Evolutionary conservation across 2,888 invertebrate species (phyloP), one percentile per base, ranked within the genome.

Genomic region (Hecatera dysodea): DNA sequence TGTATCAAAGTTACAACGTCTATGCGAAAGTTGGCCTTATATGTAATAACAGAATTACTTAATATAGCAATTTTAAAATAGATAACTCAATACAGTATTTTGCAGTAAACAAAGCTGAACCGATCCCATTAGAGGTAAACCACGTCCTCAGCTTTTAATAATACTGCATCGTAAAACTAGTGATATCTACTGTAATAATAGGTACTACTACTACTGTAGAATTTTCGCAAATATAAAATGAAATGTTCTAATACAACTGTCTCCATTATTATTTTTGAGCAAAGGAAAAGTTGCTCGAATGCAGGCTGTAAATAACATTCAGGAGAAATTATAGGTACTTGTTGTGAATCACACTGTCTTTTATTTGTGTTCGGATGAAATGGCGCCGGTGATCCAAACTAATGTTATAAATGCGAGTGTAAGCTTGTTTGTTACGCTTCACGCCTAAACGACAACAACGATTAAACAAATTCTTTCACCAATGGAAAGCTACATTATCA

Each of bases 11-110:
- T 72, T 48, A 72, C 27, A 44, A 33, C 27, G 12, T 67, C 33
- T 42, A 33, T 22, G 36, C 27, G 9, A 50, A 76, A 67, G 48
- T 76, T 77, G 69, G 68, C 69, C 56, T 50, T 29, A 50, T 56
- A n/a, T n/a, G n/a, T n/a, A 76, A 76, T 72, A 76, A 67, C 56
- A 76, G 15, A 48, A 17, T 72, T 46, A 22, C 17, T 39, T 42
- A 42, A 55, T 68, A 48, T 27, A 22, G 11, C 33, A 24, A 69
- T 48, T 48, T 78, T 44, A 59, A 57, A 72, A 59, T n/a, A 75
- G 29, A 53, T 2, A 15, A 27, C 24, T 27, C 15, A 11, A 27
- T 42, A 39, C 4, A 12, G 29, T 27, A n/a, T 7, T 67, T 46
- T n/a, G 33, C 27, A 44, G n/a, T 36, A 57, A 76, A 57, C 44